Conservation (phyloP, 2,888 invertebrate species). For the Melolontha melolontha region DNA sequence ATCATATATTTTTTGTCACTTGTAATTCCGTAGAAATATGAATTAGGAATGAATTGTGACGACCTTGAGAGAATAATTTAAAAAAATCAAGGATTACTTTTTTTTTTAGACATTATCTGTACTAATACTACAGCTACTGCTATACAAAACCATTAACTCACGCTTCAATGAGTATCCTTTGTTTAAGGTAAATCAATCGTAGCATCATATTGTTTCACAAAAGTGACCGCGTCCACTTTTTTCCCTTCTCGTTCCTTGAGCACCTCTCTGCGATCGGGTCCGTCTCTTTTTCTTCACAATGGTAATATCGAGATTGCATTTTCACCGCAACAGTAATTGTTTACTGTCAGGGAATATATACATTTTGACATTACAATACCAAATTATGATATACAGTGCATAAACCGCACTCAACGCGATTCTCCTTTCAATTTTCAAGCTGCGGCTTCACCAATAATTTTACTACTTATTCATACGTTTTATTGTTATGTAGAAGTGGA, state of each 20-base stretch:
- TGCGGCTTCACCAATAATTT: conserved; percentile 38
- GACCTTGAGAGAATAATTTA: conserved; percentile 7
- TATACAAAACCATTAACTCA: conserved; percentile 30
- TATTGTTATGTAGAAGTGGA: no score
- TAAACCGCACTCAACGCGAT: conserved; percentile 39
- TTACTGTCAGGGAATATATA: conserved; percentile 43
- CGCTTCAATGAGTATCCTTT: conserved; percentile 47
- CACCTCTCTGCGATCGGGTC: neutral
- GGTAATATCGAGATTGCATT: conserved; percentile 46
- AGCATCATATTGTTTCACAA: conserved; percentile 50
- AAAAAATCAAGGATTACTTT: conserved; percentile 11
- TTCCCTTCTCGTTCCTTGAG: conserved; percentile 17
- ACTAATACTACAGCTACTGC: conserved; percentile 15
- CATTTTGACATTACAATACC: conserved; percentile 44
- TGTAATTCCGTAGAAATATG: neutral
- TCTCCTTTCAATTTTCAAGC: conserved; percentile 40
- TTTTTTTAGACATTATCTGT: conserved; percentile 8
- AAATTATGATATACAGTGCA: conserved; percentile 44
- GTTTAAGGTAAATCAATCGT: conserved; percentile 51
- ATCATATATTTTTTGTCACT: no score
- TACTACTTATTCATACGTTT: conserved; percentile 23
- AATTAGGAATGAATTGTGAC: neutral
- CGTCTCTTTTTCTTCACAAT: conserved; percentile 12
- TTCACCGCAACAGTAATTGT: conserved; percentile 46
- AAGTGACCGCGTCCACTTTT: conserved; percentile 39